phyloP scores from a whole-genome alignment of 2,888 invertebrate species.

The Eupithecia dodoneata region DNA sequence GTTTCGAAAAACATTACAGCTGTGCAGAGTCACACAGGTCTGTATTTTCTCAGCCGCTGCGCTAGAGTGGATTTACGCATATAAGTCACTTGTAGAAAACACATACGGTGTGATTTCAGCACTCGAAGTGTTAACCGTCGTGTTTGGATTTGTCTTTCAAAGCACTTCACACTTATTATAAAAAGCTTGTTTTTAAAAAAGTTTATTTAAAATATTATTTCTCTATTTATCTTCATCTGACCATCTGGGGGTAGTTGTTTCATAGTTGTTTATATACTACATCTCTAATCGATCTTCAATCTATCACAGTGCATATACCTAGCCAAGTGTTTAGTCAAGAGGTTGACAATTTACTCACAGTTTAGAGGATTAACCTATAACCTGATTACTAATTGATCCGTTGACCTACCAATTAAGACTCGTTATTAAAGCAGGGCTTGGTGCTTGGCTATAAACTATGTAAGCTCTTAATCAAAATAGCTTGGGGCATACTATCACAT shows the following conservation, averaged over 20 bases:
- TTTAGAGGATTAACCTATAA: constrained; percentile 38
- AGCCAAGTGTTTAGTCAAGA: constrained; percentile 2
- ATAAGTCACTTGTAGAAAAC: no score
- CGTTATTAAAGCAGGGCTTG: constrained; percentile 40
- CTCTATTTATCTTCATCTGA: background rate
- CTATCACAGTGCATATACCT: background rate
- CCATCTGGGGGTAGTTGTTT: background rate
- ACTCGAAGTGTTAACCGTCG: no score
- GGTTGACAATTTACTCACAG: constrained; percentile 20
- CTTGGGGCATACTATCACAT: constrained; percentile 28
- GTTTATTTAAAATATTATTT: background rate
- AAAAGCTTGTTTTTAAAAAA: no score
- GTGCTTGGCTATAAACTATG: constrained; percentile 31
- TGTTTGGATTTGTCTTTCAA: no score
- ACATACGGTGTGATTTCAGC: no score
- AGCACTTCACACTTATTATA: no score
- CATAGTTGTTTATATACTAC: background rate
- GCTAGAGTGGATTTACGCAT: no score
- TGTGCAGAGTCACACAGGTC: no score
- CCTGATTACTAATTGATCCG: constrained; percentile 42
- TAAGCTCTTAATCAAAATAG: constrained; percentile 36
- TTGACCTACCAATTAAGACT: constrained; percentile 45
- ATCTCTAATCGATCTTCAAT: background rate
- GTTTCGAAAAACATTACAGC: no score
- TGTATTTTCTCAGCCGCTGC: no score